These are phyloP conservation scores for Leptinotarsa defecta DNA, from an alignment of 1,140 invertebrate genomes.

Conservation along the genomic window DNA sequence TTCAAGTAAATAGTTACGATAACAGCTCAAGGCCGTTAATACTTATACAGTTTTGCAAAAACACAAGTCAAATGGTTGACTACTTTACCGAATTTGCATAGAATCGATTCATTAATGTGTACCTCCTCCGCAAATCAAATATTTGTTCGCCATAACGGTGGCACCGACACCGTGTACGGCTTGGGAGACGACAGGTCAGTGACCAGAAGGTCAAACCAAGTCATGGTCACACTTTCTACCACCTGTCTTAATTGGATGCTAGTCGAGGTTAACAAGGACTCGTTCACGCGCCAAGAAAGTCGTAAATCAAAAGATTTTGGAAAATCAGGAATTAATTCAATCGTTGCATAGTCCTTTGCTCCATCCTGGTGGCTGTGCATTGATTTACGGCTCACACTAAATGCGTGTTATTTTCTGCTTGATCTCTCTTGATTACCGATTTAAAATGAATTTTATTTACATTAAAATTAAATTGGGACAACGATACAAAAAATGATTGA, in stretches of 20 bases:
- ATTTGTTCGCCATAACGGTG: constrained; percentile 4
- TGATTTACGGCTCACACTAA: too few species aligned
- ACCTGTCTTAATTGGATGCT: background rate
- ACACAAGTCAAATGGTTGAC: background rate
- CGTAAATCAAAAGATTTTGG: background rate
- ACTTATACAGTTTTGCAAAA: background rate
- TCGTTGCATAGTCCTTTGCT: too few species aligned
- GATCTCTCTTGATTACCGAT: too few species aligned
- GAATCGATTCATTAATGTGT: background rate
- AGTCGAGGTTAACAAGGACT: constrained; percentile 2
- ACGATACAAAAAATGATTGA: too few species aligned
- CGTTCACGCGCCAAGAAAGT: background rate
- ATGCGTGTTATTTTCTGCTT: too few species aligned
- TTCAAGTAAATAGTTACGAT: too few species aligned
- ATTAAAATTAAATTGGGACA: too few species aligned
- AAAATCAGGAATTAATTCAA: too few species aligned
- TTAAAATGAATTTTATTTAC: too few species aligned
- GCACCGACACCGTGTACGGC: background rate
- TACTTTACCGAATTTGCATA: background rate
- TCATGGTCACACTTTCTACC: constrained; percentile 38
- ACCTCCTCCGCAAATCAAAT: background rate
- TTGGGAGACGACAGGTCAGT: constrained; percentile 31
- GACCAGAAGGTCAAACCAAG: constrained; percentile 28
- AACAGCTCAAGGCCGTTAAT: too few species aligned
- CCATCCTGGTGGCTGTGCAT: too few species aligned